A percentile compares a stretch with the other conserved stretches of the same genome.
Evolutionary conservation across 2,113 vertebrate genomes (phyloP).

Genomic region (Dipodomys merriami): DNA sequence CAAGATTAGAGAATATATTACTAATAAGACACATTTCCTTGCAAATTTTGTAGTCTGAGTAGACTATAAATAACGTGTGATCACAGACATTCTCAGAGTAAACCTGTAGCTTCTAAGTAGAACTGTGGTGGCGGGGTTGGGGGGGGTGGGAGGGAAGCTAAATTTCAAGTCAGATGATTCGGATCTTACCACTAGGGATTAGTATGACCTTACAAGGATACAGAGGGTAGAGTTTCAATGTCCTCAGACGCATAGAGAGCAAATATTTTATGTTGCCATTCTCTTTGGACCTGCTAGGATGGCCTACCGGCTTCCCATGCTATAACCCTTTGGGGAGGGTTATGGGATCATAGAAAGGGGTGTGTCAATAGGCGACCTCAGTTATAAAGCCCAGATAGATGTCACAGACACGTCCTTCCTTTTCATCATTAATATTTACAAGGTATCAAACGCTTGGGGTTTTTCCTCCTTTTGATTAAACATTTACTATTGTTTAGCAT

Average conservation of each 20-base stretch:
- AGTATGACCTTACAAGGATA: constrained; percentile 66
- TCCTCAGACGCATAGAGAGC: background rate
- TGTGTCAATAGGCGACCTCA: background rate
- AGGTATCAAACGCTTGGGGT: background rate
- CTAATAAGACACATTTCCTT: constrained; percentile 80
- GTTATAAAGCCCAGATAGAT: background rate
- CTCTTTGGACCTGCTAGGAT: background rate
- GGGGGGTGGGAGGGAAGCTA: background rate
- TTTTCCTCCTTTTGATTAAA: background rate
- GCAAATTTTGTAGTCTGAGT: constrained; percentile 78
- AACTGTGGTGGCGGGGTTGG: background rate
- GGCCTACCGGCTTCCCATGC: background rate
- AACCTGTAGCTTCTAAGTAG: constrained; percentile 77
- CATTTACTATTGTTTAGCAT: background rate
- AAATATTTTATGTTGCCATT: constrained; percentile 3
- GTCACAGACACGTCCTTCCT: background rate
- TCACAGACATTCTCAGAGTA: constrained; percentile 80
- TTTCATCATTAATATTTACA: background rate
- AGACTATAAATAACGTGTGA: constrained; percentile 82
- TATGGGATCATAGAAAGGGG: background rate
- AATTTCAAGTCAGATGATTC: constrained; percentile 73
- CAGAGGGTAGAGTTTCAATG: background rate
- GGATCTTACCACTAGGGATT: constrained; percentile 53
- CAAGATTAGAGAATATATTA: constrained; percentile 80
- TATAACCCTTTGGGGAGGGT: background rate